Evolutionary conservation across 2,888 invertebrate genomes (phyloP), one percentile per base, ranked within the genome.

Genomic region (Spatulosminthurus flaviceps): DNA sequence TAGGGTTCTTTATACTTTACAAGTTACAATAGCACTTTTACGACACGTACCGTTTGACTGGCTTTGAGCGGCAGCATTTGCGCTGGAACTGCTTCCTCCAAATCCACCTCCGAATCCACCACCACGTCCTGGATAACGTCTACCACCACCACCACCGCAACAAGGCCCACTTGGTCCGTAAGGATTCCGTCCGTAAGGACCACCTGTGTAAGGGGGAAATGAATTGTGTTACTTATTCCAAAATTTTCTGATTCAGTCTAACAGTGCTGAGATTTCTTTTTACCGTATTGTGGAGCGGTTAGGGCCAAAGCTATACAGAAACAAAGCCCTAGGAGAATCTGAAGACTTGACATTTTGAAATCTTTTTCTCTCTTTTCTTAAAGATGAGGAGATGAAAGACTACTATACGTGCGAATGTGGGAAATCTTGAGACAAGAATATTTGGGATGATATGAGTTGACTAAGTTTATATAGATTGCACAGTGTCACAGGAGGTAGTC

Each of bases 161-260:
- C 81, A 81, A 19, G 78, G 80, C 0, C 64, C 70, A 61, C 81
- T 81, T 22, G 78, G 80, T 1, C 64, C 70, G 1, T 72, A 76
- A 22, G 24, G 24, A 16, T 24, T 7, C 5, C 29, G 26, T 34
- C 70, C 70, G 29, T 60, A 60, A 24, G 42, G 71, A 9, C 78
- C 80, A 34, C 77, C 51, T 51, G 51, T 51, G 5, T 51, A 4
- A 51, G 19, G 7, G 2, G 4, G 5, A 51, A 51, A 19, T 51
- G 7, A 41, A 41, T 41, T 41, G 13, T 9, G 13, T 9, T 7
- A 9, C 41, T 13, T 29, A 7, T 72, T 75, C n/a, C n/a, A n/a
- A n/a, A 26, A 75, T 69, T 29, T 77, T 51, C 43, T 0, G 66
- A 78, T 71, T 81, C 41, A 41, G 13, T 41, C 41, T 41, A 13